These are phyloP conservation scores for Anticlea derivata DNA, from an alignment of 2,888 invertebrate species.

Conservation along the genomic window DNA sequence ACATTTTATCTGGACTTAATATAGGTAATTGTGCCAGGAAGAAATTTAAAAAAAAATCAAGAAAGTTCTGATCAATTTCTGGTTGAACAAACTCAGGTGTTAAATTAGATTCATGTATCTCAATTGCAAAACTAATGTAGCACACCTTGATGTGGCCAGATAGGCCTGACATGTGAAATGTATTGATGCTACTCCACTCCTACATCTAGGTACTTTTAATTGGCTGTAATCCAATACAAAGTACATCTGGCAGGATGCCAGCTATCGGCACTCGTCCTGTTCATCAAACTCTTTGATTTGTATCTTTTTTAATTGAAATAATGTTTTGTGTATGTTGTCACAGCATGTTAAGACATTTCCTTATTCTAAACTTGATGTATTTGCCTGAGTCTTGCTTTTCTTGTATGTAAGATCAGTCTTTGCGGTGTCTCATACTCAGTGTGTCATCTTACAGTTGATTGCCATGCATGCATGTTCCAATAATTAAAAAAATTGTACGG, in stretches of 20 bases:
- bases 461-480: slow-evolving; percentile 1
- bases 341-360: slow-evolving; percentile 43
- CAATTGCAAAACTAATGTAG: slow-evolving; percentile 64
- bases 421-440: background rate
- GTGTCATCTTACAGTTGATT: slow-evolving; percentile 6
- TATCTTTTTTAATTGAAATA: slow-evolving; percentile 72
- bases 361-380: slow-evolving; percentile 41
- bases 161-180: slow-evolving; percentile 68
- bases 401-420: slow-evolving; percentile 17
- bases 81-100: slow-evolving; percentile 22
- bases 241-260: slow-evolving; percentile 76
- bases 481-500: slow-evolving; percentile 4
- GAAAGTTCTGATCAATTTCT: slow-evolving; percentile 4
- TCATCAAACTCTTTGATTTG: slow-evolving; percentile 79
- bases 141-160: slow-evolving; percentile 66
- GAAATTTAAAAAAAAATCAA: background rate
- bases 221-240: slow-evolving; percentile 83
- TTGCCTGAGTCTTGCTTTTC: slow-evolving; percentile 8
- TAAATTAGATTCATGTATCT: slow-evolving; percentile 51
- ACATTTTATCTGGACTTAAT: too few species aligned
- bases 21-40: too few species aligned
- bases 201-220: slow-evolving; percentile 76
- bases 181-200: slow-evolving; percentile 66
- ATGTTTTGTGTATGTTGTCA: slow-evolving; percentile 43
- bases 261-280: slow-evolving; percentile 73